These are phyloP conservation scores for Ctena decussata DNA, from an alignment of 2,888 invertebrate species.

Conservation along the genomic window DNA sequence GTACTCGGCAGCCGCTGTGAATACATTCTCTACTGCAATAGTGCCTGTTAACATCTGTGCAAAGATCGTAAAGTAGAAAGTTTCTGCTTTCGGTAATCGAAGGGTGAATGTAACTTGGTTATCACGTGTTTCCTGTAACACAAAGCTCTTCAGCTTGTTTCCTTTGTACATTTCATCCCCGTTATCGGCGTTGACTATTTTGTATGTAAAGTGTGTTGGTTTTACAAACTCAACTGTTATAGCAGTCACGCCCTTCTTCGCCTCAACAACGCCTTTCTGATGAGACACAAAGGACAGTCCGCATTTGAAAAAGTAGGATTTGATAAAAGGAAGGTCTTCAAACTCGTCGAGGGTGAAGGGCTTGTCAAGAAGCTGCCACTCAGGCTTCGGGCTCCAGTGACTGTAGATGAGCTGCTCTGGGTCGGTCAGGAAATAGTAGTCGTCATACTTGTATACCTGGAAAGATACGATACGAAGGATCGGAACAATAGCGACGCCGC, in stretches of 20 bases:
- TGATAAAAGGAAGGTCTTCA: conserved; percentile 86
- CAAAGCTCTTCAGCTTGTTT: conserved; percentile 84
- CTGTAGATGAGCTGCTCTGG: conserved; percentile 90
- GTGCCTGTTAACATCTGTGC: conserved; percentile 85
- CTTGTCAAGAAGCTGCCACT: conserved; percentile 85
- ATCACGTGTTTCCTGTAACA: conserved; percentile 85
- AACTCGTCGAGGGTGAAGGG: conserved; percentile 83
- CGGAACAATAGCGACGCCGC: too few relatives aligned
- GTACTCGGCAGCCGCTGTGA: conserved; percentile 86
- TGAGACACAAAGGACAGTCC: conserved; percentile 85
- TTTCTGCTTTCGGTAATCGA: conserved; percentile 82
- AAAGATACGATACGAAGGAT: conserved; percentile 24
- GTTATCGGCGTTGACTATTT: conserved; percentile 83
- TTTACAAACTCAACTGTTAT: conserved; percentile 85
- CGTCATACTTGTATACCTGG: conserved; percentile 95
- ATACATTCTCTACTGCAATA: conserved; percentile 85
- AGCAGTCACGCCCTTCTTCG: conserved; percentile 84
- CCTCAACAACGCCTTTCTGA: conserved; percentile 85
- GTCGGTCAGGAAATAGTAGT: conserved; percentile 99
- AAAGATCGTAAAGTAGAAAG: conserved; percentile 86
- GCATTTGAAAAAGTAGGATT: conserved; percentile 87
- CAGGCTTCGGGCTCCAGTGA: conserved; percentile 85
- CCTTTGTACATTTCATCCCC: conserved; percentile 83
- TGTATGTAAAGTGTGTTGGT: conserved; percentile 87
- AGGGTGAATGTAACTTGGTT: conserved; percentile 85